Conservation (phyloP, 2,888 invertebrate genomes). For the Caenorhabditis afra region DNA sequence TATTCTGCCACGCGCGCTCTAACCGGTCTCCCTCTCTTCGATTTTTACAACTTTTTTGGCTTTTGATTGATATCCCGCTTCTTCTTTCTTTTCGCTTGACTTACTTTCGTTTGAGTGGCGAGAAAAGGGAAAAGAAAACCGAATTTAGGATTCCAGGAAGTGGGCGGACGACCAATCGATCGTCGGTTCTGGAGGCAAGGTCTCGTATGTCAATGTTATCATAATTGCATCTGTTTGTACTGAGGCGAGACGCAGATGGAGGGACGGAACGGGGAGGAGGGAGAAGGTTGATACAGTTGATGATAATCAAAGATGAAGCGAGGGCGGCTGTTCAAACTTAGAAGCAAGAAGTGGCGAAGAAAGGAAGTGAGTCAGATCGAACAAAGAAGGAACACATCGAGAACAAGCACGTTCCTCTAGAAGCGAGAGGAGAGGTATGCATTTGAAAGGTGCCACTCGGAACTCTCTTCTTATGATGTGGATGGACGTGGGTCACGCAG, state of each 20-base stretch:
- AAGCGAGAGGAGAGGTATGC: conserved; percentile 1
- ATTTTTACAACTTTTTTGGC: conserved; percentile 44
- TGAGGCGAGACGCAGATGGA: conserved; percentile 27
- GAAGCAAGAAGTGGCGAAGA: neutral
- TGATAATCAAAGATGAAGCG: conserved; percentile 50
- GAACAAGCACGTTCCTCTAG: no score
- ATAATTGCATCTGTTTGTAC: conserved; percentile 45
- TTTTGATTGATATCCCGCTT: conserved; percentile 36
- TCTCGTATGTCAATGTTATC: conserved; percentile 37
- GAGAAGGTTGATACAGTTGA: conserved; percentile 35
- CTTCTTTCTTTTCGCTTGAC: conserved; percentile 31
- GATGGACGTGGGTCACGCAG: no score
- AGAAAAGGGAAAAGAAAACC: conserved; percentile 1
- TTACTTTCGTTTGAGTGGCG: conserved; percentile 26
- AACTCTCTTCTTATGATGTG: no score
- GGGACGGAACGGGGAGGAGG: neutral
- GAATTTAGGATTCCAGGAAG: neutral
- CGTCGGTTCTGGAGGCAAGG: conserved; percentile 20
- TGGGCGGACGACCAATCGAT: conserved; percentile 9
- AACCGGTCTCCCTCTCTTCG: conserved; percentile 25
- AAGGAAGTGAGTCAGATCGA: neutral
- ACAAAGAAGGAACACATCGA: neutral
- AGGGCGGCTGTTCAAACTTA: neutral
- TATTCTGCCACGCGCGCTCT: conserved; percentile 9
- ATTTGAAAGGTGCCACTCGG: neutral